Base-by-base conservation (phyloP, 2,797 vertebrate species). In the Nothura maculosa region DNA sequence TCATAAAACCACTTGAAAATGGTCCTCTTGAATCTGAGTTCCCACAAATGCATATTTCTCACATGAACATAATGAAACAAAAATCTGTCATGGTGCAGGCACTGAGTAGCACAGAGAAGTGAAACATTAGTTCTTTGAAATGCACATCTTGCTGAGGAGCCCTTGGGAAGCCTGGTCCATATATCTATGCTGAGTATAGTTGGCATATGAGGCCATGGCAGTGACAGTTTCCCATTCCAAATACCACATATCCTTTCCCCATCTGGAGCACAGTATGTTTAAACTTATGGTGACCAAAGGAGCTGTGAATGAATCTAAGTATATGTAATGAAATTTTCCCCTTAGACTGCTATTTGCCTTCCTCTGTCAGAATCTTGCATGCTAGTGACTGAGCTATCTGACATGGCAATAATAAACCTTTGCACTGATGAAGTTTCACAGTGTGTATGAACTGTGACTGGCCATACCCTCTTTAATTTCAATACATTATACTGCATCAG, bases 1-100 rank as follows among this genome's bases (percentile, higher is more conserved):
- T 92, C 73, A 73, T 85, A 87, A 96, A 94, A 47, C 17, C 22
- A 63, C 69, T 90, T 85, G 76, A 81, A 96, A 95, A 87, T 5
- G 13, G 43, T 85, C 61, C 45, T 91, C 78, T 85, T 1, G 4
- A 47, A 82, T 88, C 68, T 34, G 36, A 82, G 40, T 54, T 88
- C 72, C 72, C 0, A 1, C 77, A 86, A 84, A 92, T 61, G 20
- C 68, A 58, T 43, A 94, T 80, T 85, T 60, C 38, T 92, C 84
- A 68, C 12, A 72, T 69, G 27, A 87, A 67, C 1, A 1, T 52
- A 79, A 73, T 72, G 68, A 61, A 81, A 90, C 85, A 70, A 76
- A 91, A 34, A 63, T 73, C 74, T 74, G 57, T 86, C 87, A 84
- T 17, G 48, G 54, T 93, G 57, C 38, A 75, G 72, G 64, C 62